These are phyloP conservation scores for Irena cyanogastra DNA, from an alignment of 2,113 vertebrate genomes.

Conservation along the genomic window DNA sequence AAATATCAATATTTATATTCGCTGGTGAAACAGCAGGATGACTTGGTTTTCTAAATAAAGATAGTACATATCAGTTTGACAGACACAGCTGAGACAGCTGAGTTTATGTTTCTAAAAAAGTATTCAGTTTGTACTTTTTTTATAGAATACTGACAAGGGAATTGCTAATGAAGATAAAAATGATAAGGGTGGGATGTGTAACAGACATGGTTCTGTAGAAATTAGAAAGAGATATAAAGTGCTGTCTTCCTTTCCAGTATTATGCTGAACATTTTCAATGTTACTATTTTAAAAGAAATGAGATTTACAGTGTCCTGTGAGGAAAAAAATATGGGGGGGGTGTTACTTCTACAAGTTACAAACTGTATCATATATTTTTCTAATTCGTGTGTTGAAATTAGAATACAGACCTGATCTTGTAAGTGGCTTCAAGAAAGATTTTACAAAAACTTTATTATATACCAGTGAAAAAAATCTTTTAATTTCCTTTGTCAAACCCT, in stretches of 20 bases:
- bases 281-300: neutral
- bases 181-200: neutral
- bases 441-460: neutral
- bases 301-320: neutral
- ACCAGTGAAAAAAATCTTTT: neutral
- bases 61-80: slow-evolving; percentile 23
- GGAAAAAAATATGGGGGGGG: neutral
- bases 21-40: neutral
- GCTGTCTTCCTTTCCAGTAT: neutral
- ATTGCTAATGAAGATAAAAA: slow-evolving; percentile 49
- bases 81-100: slow-evolving; percentile 29
- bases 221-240: neutral
- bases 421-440: neutral
- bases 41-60: slow-evolving; percentile 48
- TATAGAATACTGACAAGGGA: neutral
- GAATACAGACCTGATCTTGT: neutral
- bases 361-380: neutral
- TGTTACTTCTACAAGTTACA: neutral
- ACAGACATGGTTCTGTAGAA: neutral
- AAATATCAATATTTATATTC: slow-evolving; percentile 37
- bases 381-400: neutral
- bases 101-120: neutral
- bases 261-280: neutral
- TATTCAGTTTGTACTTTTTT: slow-evolving; percentile 10
- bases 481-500: neutral